These are phyloP conservation scores for Rhadinocentrus ornatus DNA, from an alignment of 2,797 vertebrate species.

Conservation along the genomic window DNA sequence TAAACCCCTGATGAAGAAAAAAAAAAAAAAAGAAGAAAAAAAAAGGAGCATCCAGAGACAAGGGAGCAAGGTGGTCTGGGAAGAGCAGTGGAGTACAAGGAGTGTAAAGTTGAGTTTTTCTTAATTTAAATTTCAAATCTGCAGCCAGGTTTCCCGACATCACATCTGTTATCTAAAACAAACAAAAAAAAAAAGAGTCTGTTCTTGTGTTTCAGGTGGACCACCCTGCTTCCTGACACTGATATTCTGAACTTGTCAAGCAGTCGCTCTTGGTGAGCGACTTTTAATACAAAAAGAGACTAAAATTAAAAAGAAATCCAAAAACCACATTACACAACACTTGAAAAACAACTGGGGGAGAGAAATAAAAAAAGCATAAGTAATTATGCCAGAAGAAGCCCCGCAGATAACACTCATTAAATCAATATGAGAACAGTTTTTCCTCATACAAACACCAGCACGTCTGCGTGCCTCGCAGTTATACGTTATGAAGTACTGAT, in stretches of 20 bases:
- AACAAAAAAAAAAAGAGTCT: conserved; percentile 22
- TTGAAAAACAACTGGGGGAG: conserved; percentile 57
- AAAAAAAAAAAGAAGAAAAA: conserved; percentile 82
- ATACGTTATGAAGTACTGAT: conserved; percentile 71
- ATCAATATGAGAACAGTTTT: conserved; percentile 55
- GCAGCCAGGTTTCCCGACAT: conserved; percentile 13
- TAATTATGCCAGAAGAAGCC: conserved; percentile 60
- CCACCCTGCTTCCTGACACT: conserved; percentile 56
- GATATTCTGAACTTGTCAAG: conserved; percentile 42
- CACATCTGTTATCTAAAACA: conserved; percentile 19
- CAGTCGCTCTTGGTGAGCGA: conserved; percentile 50
- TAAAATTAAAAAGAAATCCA: conserved; percentile 35
- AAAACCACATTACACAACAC: conserved; percentile 76
- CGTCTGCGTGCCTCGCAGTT: conserved; percentile 62
- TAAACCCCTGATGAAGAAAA: conserved; percentile 74
- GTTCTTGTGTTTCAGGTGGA: conserved; percentile 34
- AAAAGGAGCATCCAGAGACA: conserved; percentile 86
- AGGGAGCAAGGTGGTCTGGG: conserved; percentile 79
- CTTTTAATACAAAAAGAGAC: conserved; percentile 73
- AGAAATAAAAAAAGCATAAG: conserved; percentile 45
- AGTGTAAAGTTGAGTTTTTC: conserved; percentile 16
- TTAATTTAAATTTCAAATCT: conserved; percentile 12
- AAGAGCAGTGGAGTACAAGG: conserved; percentile 33
- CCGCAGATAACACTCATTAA: conserved; percentile 60
- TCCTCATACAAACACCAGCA: conserved; percentile 64